Conservation (phyloP, 2,888 invertebrate genomes). For the Rhamnusium bicolor region DNA sequence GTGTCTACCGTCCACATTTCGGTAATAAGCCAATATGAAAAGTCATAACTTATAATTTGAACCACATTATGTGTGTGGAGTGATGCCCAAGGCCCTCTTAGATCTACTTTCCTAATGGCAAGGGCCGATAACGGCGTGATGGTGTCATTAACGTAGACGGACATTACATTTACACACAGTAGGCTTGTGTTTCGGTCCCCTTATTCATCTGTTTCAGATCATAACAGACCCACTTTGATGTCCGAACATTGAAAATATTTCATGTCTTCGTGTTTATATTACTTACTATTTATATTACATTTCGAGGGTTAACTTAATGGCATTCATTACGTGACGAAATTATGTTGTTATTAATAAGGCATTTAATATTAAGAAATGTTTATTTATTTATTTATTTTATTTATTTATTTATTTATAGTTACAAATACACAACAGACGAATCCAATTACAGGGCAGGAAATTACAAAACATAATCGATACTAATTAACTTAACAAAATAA, state of each 20-base stretch:
- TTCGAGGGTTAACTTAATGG: neutral
- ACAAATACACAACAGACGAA: no score
- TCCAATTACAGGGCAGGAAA: no score
- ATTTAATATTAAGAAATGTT: no score
- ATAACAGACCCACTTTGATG: slow-evolving; percentile 38
- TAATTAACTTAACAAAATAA: no score
- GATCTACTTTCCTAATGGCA: slow-evolving; percentile 63
- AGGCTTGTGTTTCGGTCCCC: slow-evolving; percentile 5
- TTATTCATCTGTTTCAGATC: slow-evolving; percentile 42
- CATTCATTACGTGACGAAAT: neutral
- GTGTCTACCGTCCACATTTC: neutral
- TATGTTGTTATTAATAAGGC: neutral
- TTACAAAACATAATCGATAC: no score
- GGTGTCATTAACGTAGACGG: slow-evolving; percentile 52
- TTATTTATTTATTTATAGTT: no score
- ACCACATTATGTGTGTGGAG: slow-evolving; percentile 59
- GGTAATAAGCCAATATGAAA: slow-evolving; percentile 65
- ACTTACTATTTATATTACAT: neutral
- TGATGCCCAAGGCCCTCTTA: slow-evolving; percentile 56
- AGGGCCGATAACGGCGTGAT: slow-evolving; percentile 54
- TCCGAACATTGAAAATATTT: slow-evolving; percentile 37
- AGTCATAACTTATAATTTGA: slow-evolving; percentile 68
- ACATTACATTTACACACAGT: slow-evolving; percentile 46
- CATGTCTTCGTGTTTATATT: slow-evolving; percentile 20
- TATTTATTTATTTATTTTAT: no score